phyloP scores from a whole-genome alignment of 2,888 invertebrate genomes.

The Coecobrya sp. region DNA sequence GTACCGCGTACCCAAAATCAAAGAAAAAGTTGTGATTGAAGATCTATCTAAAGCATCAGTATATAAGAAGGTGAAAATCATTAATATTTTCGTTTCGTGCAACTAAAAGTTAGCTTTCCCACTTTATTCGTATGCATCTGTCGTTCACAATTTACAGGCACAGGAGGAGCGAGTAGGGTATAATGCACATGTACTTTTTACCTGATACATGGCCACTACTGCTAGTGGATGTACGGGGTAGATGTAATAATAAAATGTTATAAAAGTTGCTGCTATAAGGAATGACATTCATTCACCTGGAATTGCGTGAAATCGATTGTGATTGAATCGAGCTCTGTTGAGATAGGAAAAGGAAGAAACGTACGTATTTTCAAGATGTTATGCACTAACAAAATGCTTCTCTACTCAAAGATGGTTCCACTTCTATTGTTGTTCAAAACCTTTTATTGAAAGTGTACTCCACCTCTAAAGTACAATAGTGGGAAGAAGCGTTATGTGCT shows the following conservation, averaged over 20 bases:
- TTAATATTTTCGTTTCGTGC: not conserved
- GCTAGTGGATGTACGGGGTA: not conserved
- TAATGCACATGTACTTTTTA: conserved; percentile 1
- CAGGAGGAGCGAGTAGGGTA: not conserved
- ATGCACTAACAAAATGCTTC: not conserved
- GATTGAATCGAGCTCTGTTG: conserved; percentile 46
- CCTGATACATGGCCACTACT: not conserved
- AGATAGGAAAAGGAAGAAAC: conserved; percentile 66
- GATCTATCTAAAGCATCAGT: not conserved
- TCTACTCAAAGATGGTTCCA: conserved; percentile 35
- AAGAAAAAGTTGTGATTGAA: not conserved
- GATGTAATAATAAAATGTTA: not conserved
- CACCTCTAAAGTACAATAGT: conserved; percentile 47
- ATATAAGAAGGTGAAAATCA: not conserved
- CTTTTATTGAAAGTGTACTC: conserved; percentile 47
- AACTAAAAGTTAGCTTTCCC: not conserved
- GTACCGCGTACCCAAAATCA: not conserved
- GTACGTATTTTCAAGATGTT: conserved; percentile 70
- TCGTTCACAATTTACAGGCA: not conserved
- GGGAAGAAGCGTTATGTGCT: not conserved
- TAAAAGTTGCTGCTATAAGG: not conserved
- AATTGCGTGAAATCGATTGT: conserved; percentile 78
- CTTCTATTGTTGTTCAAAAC: conserved; percentile 69
- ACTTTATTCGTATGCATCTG: not conserved
- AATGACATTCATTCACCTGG: conserved; percentile 66